Percentiles rank a stretch among this genome's conserved stretches.
These are phyloP conservation scores for Parnassius orleans DNA, from an alignment of 2,888 invertebrate species.

Conservation along the genomic window DNA sequence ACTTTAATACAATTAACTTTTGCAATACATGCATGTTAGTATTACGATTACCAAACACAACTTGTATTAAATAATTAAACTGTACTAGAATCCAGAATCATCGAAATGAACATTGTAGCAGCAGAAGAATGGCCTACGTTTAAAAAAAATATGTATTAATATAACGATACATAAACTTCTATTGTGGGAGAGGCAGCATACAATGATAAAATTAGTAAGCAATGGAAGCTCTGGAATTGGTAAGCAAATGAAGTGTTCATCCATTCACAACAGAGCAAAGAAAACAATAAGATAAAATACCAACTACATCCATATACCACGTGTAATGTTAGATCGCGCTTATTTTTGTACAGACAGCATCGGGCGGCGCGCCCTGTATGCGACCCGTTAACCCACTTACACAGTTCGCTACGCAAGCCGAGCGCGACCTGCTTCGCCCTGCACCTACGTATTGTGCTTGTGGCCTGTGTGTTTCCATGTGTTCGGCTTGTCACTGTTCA, in stretches of 20 bases:
- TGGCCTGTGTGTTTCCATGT: conserved; percentile 15
- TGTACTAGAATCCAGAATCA: too few species aligned
- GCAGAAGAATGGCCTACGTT: too few species aligned
- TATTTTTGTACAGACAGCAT: conserved; percentile 41
- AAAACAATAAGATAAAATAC: conserved; percentile 16
- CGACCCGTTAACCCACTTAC: conserved; percentile 74
- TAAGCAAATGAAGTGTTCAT: conserved; percentile 21
- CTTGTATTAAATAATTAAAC: too few species aligned
- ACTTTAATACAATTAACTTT: too few species aligned
- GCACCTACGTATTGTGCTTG: conserved; percentile 26
- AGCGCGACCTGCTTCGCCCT: conserved; percentile 63
- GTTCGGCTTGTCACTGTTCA: conserved; percentile 27
- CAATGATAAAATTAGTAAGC: conserved; percentile 6
- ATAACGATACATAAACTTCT: too few species aligned
- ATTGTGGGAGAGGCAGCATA: background rate
- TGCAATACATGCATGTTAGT: too few species aligned
- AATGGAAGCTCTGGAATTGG: conserved; percentile 13
- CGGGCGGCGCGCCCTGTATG: conserved; percentile 31
- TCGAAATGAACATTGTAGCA: too few species aligned
- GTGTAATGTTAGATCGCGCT: conserved; percentile 15
- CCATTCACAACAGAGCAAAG: conserved; percentile 13
- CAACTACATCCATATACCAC: background rate
- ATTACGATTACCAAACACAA: too few species aligned
- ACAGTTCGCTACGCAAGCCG: conserved; percentile 73
- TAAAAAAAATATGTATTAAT: too few species aligned